Conservation (phyloP, 2,113 vertebrate species). For the Carassius auratus region DNA sequence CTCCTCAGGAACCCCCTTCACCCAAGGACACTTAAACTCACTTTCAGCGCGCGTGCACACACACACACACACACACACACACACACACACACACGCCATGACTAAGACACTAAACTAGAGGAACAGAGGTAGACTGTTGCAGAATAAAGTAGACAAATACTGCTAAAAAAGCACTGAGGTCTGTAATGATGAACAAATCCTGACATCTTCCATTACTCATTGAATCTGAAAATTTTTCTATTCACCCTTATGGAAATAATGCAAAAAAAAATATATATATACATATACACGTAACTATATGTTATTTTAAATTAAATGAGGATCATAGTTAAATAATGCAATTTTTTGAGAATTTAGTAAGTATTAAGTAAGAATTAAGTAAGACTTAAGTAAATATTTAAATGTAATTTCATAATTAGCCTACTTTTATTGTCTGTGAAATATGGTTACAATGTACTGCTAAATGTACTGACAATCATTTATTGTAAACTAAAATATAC, state of each 20-base stretch:
- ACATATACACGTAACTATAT: no score
- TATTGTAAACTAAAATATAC: no score
- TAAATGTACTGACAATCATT: no score
- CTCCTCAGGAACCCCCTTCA: constrained; percentile 75
- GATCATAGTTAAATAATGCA: no score
- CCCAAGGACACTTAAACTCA: constrained; percentile 76
- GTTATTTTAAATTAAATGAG: no score
- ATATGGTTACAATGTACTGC: no score
- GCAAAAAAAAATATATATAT: no score
- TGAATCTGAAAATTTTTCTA: background rate
- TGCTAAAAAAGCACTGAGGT: constrained; percentile 29
- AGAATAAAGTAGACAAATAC: constrained; percentile 48
- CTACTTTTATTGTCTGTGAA: no score
- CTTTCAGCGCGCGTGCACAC: constrained; percentile 47
- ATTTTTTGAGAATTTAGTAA: no score
- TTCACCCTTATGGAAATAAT: background rate
- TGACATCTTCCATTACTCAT: background rate
- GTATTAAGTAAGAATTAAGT: no score
- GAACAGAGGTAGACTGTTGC: constrained; percentile 41
- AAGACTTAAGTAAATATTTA: no score
- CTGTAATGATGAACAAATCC: background rate
- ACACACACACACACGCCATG: constrained; percentile 55
- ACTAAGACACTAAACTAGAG: constrained; percentile 21
- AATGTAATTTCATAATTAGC: no score
- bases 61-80: constrained; percentile 50